Conservation (phyloP, 1,140 invertebrate genomes). For the Magallana gigas region DNA sequence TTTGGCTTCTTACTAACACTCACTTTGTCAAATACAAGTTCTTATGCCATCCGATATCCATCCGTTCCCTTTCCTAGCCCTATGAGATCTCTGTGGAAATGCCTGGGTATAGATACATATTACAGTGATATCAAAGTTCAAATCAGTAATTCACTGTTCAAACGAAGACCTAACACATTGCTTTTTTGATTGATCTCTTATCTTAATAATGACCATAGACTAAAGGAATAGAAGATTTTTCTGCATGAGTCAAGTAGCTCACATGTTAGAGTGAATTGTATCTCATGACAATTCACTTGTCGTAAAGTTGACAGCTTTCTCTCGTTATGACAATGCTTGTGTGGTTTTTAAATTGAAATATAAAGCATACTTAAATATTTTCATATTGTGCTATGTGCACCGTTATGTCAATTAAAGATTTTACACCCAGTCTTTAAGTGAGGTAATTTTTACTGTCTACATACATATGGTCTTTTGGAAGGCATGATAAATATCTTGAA, state of each 20-base stretch:
- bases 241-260: constrained; percentile 29
- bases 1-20: constrained; percentile 4
- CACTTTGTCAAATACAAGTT: constrained; percentile 27
- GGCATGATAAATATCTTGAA: too few species aligned
- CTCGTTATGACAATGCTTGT: neutral
- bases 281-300: neutral
- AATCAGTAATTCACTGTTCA: constrained; percentile 18
- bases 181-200: constrained; percentile 26
- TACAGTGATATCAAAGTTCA: neutral
- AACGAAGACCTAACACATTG: constrained; percentile 32
- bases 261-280: neutral
- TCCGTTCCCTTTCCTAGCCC: neutral
- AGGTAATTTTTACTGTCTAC: too few species aligned
- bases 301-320: constrained; percentile 13
- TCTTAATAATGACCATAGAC: constrained; percentile 21
- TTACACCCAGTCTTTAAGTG: neutral
- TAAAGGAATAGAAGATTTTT: neutral
- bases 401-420: neutral
- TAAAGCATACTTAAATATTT: neutral
- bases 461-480: too few species aligned
- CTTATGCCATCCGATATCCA: constrained; percentile 4
- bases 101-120: constrained; percentile 13
- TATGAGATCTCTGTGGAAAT: neutral
- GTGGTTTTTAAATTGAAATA: neutral
- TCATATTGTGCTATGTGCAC: neutral